Percentiles rank a stretch among this genome's conserved stretches.
Evolutionary conservation across 2,888 invertebrate species (phyloP).

Genomic region (Eupithecia vulgata): DNA sequence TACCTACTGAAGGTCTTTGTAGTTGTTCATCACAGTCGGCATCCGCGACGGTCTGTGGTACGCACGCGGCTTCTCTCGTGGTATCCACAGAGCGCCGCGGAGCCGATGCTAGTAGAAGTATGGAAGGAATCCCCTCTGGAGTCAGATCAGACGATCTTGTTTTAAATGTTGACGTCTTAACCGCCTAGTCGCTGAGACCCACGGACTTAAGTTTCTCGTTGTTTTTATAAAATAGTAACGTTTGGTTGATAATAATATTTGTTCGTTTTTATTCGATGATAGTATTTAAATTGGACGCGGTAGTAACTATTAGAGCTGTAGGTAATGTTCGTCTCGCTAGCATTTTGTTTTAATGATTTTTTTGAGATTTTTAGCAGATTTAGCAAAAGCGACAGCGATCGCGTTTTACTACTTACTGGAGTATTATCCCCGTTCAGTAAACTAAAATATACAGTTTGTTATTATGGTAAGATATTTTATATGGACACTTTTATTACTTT

Average conservation of each 20-base stretch:
- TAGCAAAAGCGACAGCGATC: conserved; percentile 48
- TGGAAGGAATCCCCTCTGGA: conserved; percentile 51
- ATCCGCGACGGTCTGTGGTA: conserved; percentile 71
- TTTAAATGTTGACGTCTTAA: conserved; percentile 66
- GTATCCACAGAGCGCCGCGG: conserved; percentile 74
- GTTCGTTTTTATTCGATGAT: conserved; percentile 79
- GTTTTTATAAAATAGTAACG: conserved; percentile 74
- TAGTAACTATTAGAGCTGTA: conserved; percentile 82
- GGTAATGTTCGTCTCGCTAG: conserved; percentile 80
- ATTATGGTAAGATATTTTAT: conserved; percentile 82
- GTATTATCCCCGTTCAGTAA: conserved; percentile 78
- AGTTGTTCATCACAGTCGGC: conserved; percentile 63
- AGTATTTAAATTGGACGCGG: conserved; percentile 76
- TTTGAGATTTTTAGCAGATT: conserved; percentile 72
- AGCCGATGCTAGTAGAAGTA: conserved; percentile 49
- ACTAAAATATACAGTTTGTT: conserved; percentile 81
- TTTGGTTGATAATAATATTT: conserved; percentile 76
- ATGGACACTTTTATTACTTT: conserved; percentile 80
- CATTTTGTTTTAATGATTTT: conserved; percentile 68
- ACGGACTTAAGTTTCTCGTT: conserved; percentile 73
- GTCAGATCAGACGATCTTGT: conserved; percentile 63
- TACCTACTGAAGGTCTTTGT: conserved; percentile 57
- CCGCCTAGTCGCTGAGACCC: conserved; percentile 84
- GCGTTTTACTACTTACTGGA: conserved; percentile 67
- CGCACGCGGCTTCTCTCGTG: conserved; percentile 60